Base-by-base conservation (phyloP, 1,140 invertebrate genomes). In the Orussus abietinus region DNA sequence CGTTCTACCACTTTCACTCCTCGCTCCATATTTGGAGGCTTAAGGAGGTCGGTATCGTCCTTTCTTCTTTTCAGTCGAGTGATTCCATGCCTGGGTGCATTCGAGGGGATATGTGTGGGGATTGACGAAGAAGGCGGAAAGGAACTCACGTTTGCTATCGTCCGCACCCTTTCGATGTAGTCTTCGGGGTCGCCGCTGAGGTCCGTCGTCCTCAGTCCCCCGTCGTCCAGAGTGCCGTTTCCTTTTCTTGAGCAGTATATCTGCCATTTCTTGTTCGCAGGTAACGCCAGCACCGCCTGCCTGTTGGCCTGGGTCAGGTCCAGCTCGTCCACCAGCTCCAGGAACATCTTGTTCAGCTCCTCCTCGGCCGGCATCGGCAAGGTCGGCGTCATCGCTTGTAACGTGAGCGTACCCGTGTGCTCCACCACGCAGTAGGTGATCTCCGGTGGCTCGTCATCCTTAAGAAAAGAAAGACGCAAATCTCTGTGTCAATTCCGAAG, bases 251-350 rank as follows among this genome's bases (percentile, higher is more conserved):
- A 94, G 72, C 92, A 95, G 73, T 96, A 96, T 55, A 96, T 93
- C 75, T 96, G 93, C 92, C 93, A 96, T 74, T 96, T 97, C 75
- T 97, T 97, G 55, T 93, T 89, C 0, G 88, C 81, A 3, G 92
- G 90, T 40, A 97, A 75, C 58, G 84, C 89, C 64, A 96, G 80
- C 83, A 97, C 92, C 4, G 92, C 86, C 47, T 90, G 88, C 64
- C 92, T 86, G 73, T 96, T 96, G 5, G 90, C 82, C 28, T 90
- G 90, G 42, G 92, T 92, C 47, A 97, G 73, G 70, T 96, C 93
- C 38, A 96, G 72, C 70, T 97, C 93, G 60, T 95, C 92, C 63
- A 96, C 92, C 35, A 96, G 79, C 68, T 96, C 92, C 3, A 90
- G 84, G 74, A 96, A 96, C 75, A 92, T 94, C 37, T 83, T 83